Evolutionary conservation across 1,140 invertebrate species (phyloP), one percentile per base, ranked within the genome.

Genomic region (Trichonephila clavata): DNA sequence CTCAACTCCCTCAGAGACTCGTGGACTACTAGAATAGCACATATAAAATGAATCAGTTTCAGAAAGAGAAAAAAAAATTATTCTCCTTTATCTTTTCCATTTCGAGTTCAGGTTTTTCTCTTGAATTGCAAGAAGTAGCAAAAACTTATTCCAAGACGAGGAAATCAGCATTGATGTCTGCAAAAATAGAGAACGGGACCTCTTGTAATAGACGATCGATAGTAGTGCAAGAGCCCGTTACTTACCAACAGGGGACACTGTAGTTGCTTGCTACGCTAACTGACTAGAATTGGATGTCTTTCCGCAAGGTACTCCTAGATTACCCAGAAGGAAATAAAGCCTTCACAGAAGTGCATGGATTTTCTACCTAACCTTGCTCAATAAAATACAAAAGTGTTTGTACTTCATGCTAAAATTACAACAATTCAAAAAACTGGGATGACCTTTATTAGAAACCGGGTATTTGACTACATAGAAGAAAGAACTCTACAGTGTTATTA

Each of bases 31-130:
- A 50, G 59, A 63, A 68, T 68, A 43, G 86, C 61, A 68, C 60
- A 88, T 27, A 65, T 39, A 90, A 90, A 90, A 77, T 71, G 63
- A 89, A 89, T 89, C 86, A 89, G 63, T 71, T 89, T 65, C 86
- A 43, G 39, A 39, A 90, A 27, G 50, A 57, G 21, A 60, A 80
- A 88, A 80, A n/a, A 77, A 80, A 59, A 60, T 24, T 10, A 39
- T 90, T 90, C 71, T 50, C 88, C 43, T 90, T 90, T 90, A 90
- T 90, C 88, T 90, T 90, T 90, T 90, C 88, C 63, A 90, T 90
- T 90, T 68, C 50, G 63, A 80, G 68, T 90, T 90, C 60, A 68
- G 61, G 86, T 71, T 90, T 80, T 90, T 43, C 71, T 80, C 24
- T 39, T 39, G 88, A 90, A 80, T 80, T 90, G 68, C 68, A 60